Percentiles rank a stretch among this genome's conserved stretches.
Evolutionary conservation across 2,113 vertebrate species (phyloP).

Genomic region (Elephantulus edwardii): DNA sequence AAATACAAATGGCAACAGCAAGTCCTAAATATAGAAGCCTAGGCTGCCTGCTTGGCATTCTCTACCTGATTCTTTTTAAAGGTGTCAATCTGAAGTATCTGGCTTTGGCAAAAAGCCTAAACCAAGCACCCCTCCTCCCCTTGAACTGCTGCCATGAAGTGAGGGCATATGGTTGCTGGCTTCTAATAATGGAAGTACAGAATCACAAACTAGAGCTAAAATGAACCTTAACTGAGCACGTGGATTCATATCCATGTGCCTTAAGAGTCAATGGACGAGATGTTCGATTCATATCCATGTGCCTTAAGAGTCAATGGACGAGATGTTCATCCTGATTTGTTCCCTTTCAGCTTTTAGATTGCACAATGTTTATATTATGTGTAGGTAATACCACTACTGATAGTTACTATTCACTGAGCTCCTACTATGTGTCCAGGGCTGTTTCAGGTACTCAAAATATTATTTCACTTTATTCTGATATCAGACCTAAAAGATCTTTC

Average conservation of each 20-base stretch:
- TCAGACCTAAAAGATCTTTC: background rate
- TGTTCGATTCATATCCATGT: background rate
- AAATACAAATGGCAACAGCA: slow-evolving; percentile 25
- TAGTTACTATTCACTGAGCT: background rate
- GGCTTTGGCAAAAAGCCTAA: slow-evolving; percentile 14
- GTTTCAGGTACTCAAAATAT: background rate
- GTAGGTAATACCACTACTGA: background rate
- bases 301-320: background rate
- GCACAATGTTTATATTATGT: background rate
- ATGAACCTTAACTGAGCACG: background rate
- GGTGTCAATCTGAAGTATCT: background rate
- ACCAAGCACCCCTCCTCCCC: background rate
- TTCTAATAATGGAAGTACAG: background rate
- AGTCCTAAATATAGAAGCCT: slow-evolving; percentile 30
- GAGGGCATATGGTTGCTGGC: background rate
- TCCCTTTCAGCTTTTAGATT: background rate
- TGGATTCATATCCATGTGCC: background rate
- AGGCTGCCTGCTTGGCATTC: background rate
- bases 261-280: background rate
- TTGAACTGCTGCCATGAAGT: background rate
- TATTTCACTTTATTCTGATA: background rate
- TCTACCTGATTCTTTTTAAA: slow-evolving; percentile 3
- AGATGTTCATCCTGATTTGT: background rate
- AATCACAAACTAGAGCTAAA: background rate
- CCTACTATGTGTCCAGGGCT: background rate